Evolutionary conservation across 2,888 invertebrate genomes (phyloP).

Genomic region (Craniophora ligustri): DNA sequence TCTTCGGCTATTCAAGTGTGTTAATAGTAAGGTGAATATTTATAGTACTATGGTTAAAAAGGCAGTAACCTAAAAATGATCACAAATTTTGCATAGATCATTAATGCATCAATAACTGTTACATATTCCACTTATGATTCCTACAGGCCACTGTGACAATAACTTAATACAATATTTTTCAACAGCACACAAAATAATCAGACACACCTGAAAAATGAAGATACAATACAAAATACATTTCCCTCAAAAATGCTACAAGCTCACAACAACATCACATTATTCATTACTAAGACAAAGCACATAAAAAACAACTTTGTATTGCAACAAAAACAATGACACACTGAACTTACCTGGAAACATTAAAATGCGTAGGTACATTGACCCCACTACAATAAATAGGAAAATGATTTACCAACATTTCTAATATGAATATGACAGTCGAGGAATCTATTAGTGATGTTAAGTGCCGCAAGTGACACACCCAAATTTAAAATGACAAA

Average conservation of each 20-base stretch:
- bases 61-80: too few relatives aligned
- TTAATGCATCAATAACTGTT: too few relatives aligned
- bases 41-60: too few relatives aligned
- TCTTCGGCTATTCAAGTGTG: too few relatives aligned
- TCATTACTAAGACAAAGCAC: background rate
- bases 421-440: too few relatives aligned
- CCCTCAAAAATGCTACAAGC: background rate
- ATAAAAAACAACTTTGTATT: background rate
- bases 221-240: background rate
- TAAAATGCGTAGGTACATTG: conserved; percentile 13
- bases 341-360: conserved; percentile 37
- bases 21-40: too few relatives aligned
- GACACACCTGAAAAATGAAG: background rate
- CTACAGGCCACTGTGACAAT: too few relatives aligned
- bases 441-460: too few relatives aligned
- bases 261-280: background rate
- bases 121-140: too few relatives aligned
- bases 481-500: too few relatives aligned
- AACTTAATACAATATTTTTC: background rate
- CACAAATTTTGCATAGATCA: too few relatives aligned
- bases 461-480: too few relatives aligned
- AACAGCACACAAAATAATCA: background rate
- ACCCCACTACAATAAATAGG: conserved; percentile 13
- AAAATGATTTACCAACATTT: conserved; percentile 9
- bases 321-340: conserved; percentile 31